Percentiles rank a stretch among this genome's conserved stretches.
Conservation (phyloP, 2,888 invertebrate species). For the Drosophila kokeensis region DNA sequence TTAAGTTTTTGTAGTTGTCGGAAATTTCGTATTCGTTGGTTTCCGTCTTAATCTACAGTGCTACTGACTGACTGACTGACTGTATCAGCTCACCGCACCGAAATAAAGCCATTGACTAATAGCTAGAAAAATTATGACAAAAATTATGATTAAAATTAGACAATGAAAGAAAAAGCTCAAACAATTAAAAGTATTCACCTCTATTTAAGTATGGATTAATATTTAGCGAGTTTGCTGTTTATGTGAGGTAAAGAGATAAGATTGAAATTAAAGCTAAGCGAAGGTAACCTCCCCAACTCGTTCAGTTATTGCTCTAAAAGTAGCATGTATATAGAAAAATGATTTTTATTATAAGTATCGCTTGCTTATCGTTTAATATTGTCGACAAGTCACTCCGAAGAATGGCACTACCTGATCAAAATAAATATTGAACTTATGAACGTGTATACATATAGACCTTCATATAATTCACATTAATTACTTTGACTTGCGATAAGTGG, state of each 20-base stretch:
- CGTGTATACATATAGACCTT: neutral
- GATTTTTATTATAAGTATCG: neutral
- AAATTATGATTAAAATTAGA: neutral
- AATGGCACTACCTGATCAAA: constrained; percentile 1
- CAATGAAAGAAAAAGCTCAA: constrained; percentile 4
- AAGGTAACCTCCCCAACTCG: neutral
- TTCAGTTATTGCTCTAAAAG: neutral
- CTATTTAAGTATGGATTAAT: neutral
- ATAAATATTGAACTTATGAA: neutral
- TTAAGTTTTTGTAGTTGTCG: constrained; percentile 12
- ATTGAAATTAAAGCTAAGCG: neutral
- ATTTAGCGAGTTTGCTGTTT: neutral
- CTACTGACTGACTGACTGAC: constrained; percentile 1
- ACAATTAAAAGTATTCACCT: constrained; percentile 7
- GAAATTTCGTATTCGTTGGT: constrained; percentile 13
- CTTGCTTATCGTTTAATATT: neutral
- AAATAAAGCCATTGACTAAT: constrained; percentile 57
- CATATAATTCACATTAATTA: constrained; percentile 42
- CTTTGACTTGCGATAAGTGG: constrained; percentile 50
- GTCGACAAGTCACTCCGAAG: neutral
- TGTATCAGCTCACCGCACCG: constrained; percentile 37
- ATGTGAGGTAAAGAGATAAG: neutral
- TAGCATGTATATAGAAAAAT: neutral
- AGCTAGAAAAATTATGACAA: constrained; percentile 3
- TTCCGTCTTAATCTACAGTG: constrained; percentile 35